Conservation (phyloP, 2,797 vertebrate species). For the Acropternis orthonyx region DNA sequence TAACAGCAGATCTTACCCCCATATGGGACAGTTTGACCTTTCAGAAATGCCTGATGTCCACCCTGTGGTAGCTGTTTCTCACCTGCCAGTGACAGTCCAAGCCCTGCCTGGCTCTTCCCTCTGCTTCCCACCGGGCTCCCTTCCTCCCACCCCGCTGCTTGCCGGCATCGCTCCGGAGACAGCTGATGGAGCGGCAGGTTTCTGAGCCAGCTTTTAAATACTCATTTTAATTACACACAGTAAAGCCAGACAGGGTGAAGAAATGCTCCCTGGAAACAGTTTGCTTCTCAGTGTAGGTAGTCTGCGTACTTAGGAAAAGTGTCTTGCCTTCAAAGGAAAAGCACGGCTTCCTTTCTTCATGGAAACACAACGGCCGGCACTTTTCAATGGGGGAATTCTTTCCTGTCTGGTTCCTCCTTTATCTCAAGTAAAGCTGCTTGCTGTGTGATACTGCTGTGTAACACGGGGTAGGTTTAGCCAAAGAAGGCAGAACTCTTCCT, state of each 20-base stretch:
- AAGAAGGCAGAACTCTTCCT: neutral
- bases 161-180: accelerated
- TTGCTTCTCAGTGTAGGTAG: neutral
- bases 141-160: neutral
- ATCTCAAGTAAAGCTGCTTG: neutral
- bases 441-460: neutral
- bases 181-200: neutral
- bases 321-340: neutral
- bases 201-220: neutral
- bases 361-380: neutral
- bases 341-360: neutral
- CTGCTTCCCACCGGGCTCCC: neutral
- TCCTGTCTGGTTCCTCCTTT: neutral
- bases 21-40: neutral
- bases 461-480: neutral
- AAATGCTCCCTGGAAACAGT: neutral
- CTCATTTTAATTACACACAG: neutral
- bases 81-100: neutral
- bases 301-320: neutral
- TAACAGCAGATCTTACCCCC: neutral
- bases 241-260: neutral
- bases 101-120: neutral
- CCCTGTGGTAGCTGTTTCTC: neutral
- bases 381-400: neutral
- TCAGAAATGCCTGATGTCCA: neutral